phyloP scores from a whole-genome alignment of 1,140 invertebrate genomes.

The Leptoteleia sp. region DNA sequence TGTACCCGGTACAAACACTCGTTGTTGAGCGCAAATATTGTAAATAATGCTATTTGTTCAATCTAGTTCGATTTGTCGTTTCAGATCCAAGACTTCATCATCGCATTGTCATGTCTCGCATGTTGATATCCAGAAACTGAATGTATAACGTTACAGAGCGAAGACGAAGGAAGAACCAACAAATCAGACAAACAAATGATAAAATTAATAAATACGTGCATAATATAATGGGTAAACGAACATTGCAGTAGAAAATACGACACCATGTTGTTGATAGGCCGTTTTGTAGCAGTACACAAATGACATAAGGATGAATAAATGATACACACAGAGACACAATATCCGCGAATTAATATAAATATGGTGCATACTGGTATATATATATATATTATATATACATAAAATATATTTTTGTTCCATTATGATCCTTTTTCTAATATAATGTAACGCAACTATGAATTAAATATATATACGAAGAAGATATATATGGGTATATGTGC shows the following conservation, averaged over 20 bases:
- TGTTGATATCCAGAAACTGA: slow-evolving; percentile 54
- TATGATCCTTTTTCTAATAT: slow-evolving; percentile 50
- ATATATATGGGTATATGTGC: slow-evolving; percentile 49
- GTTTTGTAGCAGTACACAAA: slow-evolving; percentile 52
- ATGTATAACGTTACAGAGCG: slow-evolving; percentile 51
- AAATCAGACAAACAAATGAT: slow-evolving; percentile 27
- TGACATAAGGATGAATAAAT: slow-evolving; percentile 18
- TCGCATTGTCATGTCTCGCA: slow-evolving; percentile 48
- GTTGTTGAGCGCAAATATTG: slow-evolving; percentile 59
- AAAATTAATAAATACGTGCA: slow-evolving; percentile 16
- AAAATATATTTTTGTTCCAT: slow-evolving; percentile 46
- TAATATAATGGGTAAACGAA: slow-evolving; percentile 18
- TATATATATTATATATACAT: too few relatives aligned
- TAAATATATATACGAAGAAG: slow-evolving; percentile 25
- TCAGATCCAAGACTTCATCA: slow-evolving; percentile 45
- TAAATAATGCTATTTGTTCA: slow-evolving; percentile 65
- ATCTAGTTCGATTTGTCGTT: slow-evolving; percentile 60
- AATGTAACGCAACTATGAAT: slow-evolving; percentile 38
- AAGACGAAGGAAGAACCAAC: slow-evolving; percentile 14
- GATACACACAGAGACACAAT: slow-evolving; percentile 11
- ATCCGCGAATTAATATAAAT: slow-evolving; percentile 43
- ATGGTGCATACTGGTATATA: slow-evolving; percentile 45
- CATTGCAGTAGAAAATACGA: slow-evolving; percentile 38
- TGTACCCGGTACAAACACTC: slow-evolving; percentile 23
- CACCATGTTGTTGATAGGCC: slow-evolving; percentile 56